Evolutionary conservation across 2,797 vertebrate species (phyloP).

Genomic region (Sebastiscus albofasciatus): DNA sequence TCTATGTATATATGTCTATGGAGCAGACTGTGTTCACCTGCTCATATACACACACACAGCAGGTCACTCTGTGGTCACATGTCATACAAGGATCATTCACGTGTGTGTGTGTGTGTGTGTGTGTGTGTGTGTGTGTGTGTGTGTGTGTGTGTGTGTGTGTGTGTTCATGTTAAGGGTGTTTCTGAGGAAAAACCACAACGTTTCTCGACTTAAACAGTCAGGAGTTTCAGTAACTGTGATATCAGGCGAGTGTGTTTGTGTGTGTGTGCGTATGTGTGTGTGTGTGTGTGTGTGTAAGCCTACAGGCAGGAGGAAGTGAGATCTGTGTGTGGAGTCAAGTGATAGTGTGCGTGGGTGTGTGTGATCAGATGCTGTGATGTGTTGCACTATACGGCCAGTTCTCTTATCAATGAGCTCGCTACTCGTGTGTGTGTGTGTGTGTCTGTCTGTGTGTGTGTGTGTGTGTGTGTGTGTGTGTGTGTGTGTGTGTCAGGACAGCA

Average conservation of each 20-base stretch:
- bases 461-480: constrained; percentile 3
- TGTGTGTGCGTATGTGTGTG: neutral
- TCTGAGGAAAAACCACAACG: constrained; percentile 19
- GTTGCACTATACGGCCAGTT: neutral
- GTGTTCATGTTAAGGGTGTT: neutral
- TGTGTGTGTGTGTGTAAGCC: neutral
- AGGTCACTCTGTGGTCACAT: neutral
- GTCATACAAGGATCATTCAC: neutral
- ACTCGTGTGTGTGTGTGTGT: neutral
- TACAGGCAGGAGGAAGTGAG: constrained; percentile 38
- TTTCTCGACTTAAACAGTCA: constrained; percentile 23
- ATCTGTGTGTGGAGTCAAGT: constrained; percentile 24
- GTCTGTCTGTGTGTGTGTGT: neutral
- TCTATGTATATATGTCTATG: too few species aligned
- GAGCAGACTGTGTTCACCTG: neutral
- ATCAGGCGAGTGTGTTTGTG: neutral
- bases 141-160: neutral
- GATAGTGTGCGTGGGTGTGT: constrained; percentile 36
- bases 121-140: neutral
- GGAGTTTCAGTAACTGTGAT: neutral
- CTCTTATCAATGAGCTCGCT: constrained; percentile 26
- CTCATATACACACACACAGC: neutral
- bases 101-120: neutral
- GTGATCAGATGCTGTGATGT: neutral
- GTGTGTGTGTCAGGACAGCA: constrained; percentile 5